Base-by-base conservation (phyloP, 2,113 vertebrate species). In the Vulpes lagopus region DNA sequence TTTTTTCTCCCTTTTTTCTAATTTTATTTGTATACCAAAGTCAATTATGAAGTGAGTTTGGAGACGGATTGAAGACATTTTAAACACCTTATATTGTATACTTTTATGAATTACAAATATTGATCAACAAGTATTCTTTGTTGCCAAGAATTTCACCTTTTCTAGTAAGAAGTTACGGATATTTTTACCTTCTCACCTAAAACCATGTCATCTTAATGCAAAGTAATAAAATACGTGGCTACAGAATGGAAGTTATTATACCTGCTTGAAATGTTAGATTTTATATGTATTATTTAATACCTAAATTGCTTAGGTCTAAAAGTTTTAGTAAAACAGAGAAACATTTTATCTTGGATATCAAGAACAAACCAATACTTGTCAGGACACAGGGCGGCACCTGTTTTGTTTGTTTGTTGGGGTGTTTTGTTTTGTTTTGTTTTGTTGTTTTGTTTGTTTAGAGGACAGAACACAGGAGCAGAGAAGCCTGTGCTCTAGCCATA, bases 171-270 rank as follows among this genome's bases (percentile, higher is more conserved):
- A 92, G 49, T 95, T 95, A 87, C 86, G 94, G 32, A 11, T 95
- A 95, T 69, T 97, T 98, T 96, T 96, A 93, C 65, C 59, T 89
- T 97, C 69, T 89, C 78, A 91, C 88, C 84, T 74, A 94, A 69
- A 94, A 60, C n/a, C 59, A 23, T 76, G 88, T 78, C 79, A 88
- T 69, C 96, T 76, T 97, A 60, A 97, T 94, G 14, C 30, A 81
- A 82, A 89, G 23, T 93, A 97, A 95, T 95, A 94, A 97, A 85
- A 81, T 82, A 87, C 49, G 93, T 94, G 87, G 67, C 55, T 89
- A 76, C 17, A 82, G 94, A 97, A 94, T 71, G 22, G 67, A 74
- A 83, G 38, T 95, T 79, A 89, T 74, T 96, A 8, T 87, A 59
- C 73, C 30, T 62, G 32, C 93, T 43, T 95, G 74, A 92, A 95